Evolutionary conservation across 2,888 invertebrate species (phyloP).

Genomic region (Phortica okadai): DNA sequence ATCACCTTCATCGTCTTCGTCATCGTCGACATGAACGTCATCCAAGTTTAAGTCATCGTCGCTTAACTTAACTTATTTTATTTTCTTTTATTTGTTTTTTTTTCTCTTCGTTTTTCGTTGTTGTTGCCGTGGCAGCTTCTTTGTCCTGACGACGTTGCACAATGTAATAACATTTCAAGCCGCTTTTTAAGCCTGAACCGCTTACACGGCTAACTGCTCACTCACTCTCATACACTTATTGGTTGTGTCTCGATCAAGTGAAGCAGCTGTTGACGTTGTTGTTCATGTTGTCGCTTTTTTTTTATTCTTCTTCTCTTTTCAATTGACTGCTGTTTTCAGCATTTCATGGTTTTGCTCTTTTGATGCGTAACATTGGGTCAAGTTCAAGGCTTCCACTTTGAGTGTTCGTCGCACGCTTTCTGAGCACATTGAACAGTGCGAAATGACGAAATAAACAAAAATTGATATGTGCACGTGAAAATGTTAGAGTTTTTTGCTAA

Average conservation of each 20-base stretch:
- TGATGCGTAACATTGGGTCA: slow-evolving; percentile 54
- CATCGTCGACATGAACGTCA: slow-evolving; percentile 44
- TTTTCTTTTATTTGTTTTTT: slow-evolving; percentile 53
- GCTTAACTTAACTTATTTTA: slow-evolving; percentile 70
- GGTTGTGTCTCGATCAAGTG: slow-evolving; percentile 28
- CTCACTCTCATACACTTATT: slow-evolving; percentile 14
- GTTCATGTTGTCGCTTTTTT: neutral
- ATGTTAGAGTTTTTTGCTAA: too few species aligned
- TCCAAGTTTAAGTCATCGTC: slow-evolving; percentile 50
- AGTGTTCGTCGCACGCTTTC: slow-evolving; percentile 41
- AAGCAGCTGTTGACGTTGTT: slow-evolving; percentile 17
- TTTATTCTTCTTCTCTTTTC: neutral
- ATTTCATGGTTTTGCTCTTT: slow-evolving; percentile 30
- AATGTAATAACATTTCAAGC: slow-evolving; percentile 64
- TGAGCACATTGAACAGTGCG: neutral
- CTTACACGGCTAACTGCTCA: slow-evolving; percentile 61
- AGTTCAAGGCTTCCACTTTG: slow-evolving; percentile 68
- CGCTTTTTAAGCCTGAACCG: slow-evolving; percentile 60
- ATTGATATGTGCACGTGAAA: too few species aligned
- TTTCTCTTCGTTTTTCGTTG: neutral
- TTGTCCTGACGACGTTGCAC: slow-evolving; percentile 24
- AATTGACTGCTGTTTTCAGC: slow-evolving; percentile 1
- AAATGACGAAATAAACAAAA: neutral
- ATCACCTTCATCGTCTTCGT: slow-evolving; percentile 44
- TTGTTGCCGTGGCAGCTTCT: neutral